Evolutionary conservation across 2,797 vertebrate genomes (phyloP).

Genomic region (Nyctibius grandis): DNA sequence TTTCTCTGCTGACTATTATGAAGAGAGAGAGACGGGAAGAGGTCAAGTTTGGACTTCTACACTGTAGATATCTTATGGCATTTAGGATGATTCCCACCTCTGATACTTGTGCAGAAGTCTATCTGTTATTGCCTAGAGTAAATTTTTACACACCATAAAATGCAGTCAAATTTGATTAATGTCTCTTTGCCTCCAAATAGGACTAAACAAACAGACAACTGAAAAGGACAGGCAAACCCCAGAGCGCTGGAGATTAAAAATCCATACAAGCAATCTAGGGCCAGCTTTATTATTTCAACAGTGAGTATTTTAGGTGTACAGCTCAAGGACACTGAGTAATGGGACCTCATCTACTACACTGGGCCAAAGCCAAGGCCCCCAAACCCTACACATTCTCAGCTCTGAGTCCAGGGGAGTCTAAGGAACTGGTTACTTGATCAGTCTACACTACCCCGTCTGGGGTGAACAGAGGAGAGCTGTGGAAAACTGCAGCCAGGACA

Average conservation of each 20-base stretch:
- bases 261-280: neutral
- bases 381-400: neutral
- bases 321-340: neutral
- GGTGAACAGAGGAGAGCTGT: neutral
- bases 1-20: neutral
- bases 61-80: neutral
- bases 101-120: neutral
- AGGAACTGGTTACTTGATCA: neutral
- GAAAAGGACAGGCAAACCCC: neutral
- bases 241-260: neutral
- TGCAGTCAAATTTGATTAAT: neutral
- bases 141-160: constrained; percentile 6
- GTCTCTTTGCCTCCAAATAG: neutral
- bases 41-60: neutral
- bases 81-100: neutral
- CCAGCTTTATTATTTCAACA: neutral
- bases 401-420: neutral
- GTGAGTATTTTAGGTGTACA: neutral
- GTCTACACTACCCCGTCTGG: neutral
- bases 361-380: neutral
- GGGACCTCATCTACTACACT: neutral
- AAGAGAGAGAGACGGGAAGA: neutral
- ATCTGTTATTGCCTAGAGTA: neutral
- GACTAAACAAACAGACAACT: neutral
- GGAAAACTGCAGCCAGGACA: neutral